Evolutionary conservation across 2,888 invertebrate genomes (phyloP), one percentile per base, ranked within the genome.

Genomic region (Tenthredo livida): DNA sequence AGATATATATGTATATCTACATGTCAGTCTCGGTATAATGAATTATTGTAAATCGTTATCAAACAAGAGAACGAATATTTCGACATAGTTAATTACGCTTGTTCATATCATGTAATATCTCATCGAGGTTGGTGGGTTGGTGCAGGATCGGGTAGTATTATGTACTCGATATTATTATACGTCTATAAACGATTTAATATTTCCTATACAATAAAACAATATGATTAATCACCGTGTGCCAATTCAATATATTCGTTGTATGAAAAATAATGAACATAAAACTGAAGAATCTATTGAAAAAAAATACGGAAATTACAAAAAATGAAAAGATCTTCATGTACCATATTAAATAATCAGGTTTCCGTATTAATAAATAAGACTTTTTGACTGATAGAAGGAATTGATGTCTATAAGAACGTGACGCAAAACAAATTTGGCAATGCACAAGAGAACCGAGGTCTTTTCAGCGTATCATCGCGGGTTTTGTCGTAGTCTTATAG

Each of bases 331-430:
- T 50, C 5, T 50, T n/a, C 6, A 1, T 54, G 1, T 33, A 33
- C 4, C 0, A 17, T 17, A 67, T 67, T 67, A 29, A 67, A 12
- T 7, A 67, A 67, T 67, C 67, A 67, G n/a, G 33, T 67, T 67
- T 67, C 67, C 67, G 67, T 67, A 67, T 67, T 67, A 29, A 67
- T 67, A 5, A 54, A 54, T n/a, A 54, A 54, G n/a, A 54, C 7
- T 17, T 5, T 7, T 5, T 54, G n/a, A 54, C n/a, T 47, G 47
- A 47, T 47, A 47, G 29, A 67, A 29, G 21, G 4, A 67, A 43
- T 37, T 54, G 54, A 54, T 54, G 54, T 54, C 54, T 54, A n/a
- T 29, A 29, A 29, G 54, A 54, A 54, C 50, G n/a, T 54, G 54
- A 54, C 54, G 54, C n/a, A n/a, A 54, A n/a, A 54, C 54, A 54